phyloP scores from a whole-genome alignment of 2,888 invertebrate genomes.

The Enchytraeus crypticus region DNA sequence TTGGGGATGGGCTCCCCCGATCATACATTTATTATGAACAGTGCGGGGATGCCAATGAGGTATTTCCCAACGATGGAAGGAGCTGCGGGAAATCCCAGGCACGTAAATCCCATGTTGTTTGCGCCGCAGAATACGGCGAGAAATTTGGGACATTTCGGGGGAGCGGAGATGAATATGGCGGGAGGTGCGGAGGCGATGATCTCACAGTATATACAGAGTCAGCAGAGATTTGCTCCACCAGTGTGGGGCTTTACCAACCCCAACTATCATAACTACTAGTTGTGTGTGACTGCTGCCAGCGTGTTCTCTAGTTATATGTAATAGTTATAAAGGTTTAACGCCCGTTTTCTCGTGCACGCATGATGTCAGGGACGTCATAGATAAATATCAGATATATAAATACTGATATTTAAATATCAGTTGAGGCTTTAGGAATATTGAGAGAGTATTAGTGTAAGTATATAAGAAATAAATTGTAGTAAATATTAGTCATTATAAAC shows the following conservation, averaged over 20 bases:
- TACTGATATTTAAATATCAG: too few species aligned
- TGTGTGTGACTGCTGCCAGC: too few species aligned
- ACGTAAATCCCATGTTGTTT: conserved; percentile 7
- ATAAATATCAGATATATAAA: too few species aligned
- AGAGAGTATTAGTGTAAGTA: too few species aligned
- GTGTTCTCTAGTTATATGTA: too few species aligned
- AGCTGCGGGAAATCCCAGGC: neutral
- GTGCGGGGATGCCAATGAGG: conserved; percentile 6
- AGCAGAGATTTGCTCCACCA: conserved; percentile 18
- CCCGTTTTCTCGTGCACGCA: too few species aligned
- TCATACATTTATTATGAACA: conserved; percentile 8
- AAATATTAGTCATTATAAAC: too few species aligned
- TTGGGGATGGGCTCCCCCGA: neutral
- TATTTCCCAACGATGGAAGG: neutral
- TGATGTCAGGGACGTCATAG: too few species aligned
- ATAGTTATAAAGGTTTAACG: too few species aligned
- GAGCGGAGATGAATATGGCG: neutral
- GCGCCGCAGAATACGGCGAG: neutral
- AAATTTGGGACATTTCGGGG: conserved; percentile 6
- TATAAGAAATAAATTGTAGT: too few species aligned
- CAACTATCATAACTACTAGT: conserved; percentile 9
- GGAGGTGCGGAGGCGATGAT: conserved; percentile 18
- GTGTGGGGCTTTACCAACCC: conserved; percentile 12
- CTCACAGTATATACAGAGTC: conserved; percentile 19
- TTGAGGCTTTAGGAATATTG: too few species aligned